Evolutionary conservation across 2,797 vertebrate genomes (phyloP).

Genomic region (Varecia variegata): DNA sequence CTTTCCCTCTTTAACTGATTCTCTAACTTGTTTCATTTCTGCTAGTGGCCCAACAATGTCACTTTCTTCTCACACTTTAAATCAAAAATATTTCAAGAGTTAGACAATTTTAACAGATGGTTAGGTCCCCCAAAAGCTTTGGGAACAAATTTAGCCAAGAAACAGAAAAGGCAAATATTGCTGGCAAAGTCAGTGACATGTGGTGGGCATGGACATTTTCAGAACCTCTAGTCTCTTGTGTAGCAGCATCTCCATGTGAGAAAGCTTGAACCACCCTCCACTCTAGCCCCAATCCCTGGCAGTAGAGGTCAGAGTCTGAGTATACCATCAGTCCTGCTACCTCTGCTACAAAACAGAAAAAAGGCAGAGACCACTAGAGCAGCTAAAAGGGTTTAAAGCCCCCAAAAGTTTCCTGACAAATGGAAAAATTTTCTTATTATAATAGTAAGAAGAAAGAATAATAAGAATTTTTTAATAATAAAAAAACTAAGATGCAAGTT

Average conservation of each 20-base stretch:
- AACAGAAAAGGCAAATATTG: background rate
- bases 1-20: background rate
- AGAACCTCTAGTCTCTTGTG: background rate
- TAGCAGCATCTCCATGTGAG: background rate
- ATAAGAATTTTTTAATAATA: background rate
- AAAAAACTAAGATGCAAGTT: slow-evolving; percentile 75
- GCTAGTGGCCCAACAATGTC: background rate
- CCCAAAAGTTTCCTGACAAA: slow-evolving; percentile 40
- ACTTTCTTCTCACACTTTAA: background rate
- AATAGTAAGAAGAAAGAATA: too few relatives aligned
- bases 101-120: background rate
- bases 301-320: background rate
- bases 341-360: background rate
- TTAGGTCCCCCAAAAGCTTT: background rate
- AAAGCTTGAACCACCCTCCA: background rate
- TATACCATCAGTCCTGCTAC: background rate
- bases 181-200: background rate
- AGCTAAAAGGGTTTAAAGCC: background rate
- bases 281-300: background rate
- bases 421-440: slow-evolving; percentile 51
- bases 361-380: background rate
- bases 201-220: background rate
- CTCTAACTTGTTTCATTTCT: background rate
- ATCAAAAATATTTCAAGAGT: background rate
- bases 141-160: background rate